Evolutionary conservation across 2,113 vertebrate species (phyloP), one percentile per base, ranked within the genome.

Genomic region (Pseudois nayaur): DNA sequence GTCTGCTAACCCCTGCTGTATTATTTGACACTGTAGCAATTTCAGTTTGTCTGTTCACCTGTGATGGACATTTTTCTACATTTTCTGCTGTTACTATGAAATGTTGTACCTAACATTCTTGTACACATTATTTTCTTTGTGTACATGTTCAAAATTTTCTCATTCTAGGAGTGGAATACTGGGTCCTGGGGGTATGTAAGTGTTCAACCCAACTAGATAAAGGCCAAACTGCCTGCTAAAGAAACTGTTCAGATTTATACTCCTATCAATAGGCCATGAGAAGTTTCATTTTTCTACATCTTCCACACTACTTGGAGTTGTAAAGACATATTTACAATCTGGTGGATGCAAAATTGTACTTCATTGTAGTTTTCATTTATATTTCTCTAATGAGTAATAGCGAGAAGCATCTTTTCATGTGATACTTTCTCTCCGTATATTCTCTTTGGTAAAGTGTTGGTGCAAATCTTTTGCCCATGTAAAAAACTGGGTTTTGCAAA

Each of bases 361-460:
- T 92, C 23, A 83, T 23, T 87, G 8, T 40, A 67, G 84, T 64
- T 92, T 91, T 78, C 71, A 76, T 78, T 92, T 85, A 50, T 31
- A 71, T 59, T 71, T 89, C 17, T 81, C 71, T 81, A 71, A 55
- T 45, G 54, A 60, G 19, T 85, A 91, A 87, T 36, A 55, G 14
- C 62, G 25, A 81, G 25, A 50, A 74, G 64, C 19, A 55, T 86
- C 36, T 96, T 54, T 81, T 67, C 59, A 81, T n/a, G 31, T 15
- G 21, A 27, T 23, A 84, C 36, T 95, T 93, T 89, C 27, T 25
- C 43, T n/a, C 14, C 54, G 74, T 82, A 78, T 62, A 76, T 57
- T 23, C 11, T 96, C 36, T 96, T 95, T 54, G 52, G 94, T 92
- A 71, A 94, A 82, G 43, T 54, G 12, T 92, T 27, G 89, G n/a